Conservation (phyloP, 2,888 invertebrate genomes). For the Peribatodes rhomboidaria region DNA sequence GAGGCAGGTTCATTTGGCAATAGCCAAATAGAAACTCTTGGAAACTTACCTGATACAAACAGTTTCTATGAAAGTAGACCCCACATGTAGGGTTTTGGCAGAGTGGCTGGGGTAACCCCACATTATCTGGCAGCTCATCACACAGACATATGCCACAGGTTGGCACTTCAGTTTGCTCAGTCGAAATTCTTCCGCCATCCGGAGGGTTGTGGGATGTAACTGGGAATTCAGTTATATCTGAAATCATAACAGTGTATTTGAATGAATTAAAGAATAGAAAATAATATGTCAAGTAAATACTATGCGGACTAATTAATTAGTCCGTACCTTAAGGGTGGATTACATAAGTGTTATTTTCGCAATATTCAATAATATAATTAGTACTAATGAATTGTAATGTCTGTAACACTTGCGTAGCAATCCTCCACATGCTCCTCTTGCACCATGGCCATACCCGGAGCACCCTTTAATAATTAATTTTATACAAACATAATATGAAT, state of each 20-base stretch:
- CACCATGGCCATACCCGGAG: no score
- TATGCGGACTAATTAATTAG: no score
- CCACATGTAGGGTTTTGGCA: conserved; percentile 73
- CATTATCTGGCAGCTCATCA: conserved; percentile 59
- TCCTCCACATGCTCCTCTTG: no score
- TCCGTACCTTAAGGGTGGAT: no score
- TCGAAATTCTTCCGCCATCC: conserved; percentile 14
- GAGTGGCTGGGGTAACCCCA: conserved; percentile 72
- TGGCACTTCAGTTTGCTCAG: conserved; percentile 41
- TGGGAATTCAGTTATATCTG: conserved; percentile 61
- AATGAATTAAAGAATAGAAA: neutral
- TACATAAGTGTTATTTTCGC: no score
- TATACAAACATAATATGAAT: no score
- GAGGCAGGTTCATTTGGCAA: neutral
- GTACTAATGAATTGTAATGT: no score
- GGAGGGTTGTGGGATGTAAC: conserved; percentile 14
- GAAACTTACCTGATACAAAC: conserved; percentile 71
- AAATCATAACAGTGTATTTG: conserved; percentile 27
- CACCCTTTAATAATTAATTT: no score
- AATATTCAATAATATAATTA: no score
- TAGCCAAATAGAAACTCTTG: neutral
- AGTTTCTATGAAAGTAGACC: conserved; percentile 71
- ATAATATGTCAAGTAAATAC: neutral
- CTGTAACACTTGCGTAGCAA: no score
- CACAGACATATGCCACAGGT: conserved; percentile 75